These are phyloP conservation scores for Catocala fraxini DNA, from an alignment of 2,888 invertebrate species.

Conservation along the genomic window DNA sequence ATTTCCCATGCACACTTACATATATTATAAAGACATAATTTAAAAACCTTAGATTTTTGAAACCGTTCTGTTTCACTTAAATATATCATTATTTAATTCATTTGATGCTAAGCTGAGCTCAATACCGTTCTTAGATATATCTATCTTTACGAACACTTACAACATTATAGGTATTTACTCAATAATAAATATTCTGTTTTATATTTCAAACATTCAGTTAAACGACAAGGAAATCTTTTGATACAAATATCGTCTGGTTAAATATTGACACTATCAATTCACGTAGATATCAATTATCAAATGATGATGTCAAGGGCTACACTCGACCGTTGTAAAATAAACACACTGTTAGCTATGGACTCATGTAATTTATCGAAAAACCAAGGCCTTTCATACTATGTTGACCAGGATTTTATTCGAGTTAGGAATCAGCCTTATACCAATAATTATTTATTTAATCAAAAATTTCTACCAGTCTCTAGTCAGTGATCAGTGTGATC, in stretches of 20 bases:
- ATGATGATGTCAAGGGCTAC: slow-evolving; percentile 70
- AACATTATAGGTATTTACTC: neutral
- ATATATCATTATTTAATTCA: no score
- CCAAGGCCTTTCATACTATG: slow-evolving; percentile 54
- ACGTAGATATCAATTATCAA: slow-evolving; percentile 69
- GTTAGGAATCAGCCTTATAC: no score
- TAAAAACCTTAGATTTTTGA: no score
- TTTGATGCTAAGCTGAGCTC: no score
- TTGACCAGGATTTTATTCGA: slow-evolving; percentile 31
- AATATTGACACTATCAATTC: slow-evolving; percentile 71
- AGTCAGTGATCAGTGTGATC: no score
- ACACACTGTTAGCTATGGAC: slow-evolving; percentile 64
- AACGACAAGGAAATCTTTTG: slow-evolving; percentile 68
- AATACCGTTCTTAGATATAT: no score
- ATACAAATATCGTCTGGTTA: slow-evolving; percentile 60
- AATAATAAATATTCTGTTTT: slow-evolving; percentile 8
- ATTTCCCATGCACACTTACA: no score
- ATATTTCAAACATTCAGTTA: slow-evolving; percentile 28
- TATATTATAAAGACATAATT: no score
- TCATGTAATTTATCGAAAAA: slow-evolving; percentile 52
- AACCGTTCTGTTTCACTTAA: no score
- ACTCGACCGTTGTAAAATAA: slow-evolving; percentile 73
- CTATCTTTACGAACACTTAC: no score
- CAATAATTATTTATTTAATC: no score
- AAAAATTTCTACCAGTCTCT: no score